A percentile compares a stretch with the other conserved stretches of the same genome.
Evolutionary conservation across 2,113 vertebrate species (phyloP).

Genomic region (Toxotes jaculatrix): DNA sequence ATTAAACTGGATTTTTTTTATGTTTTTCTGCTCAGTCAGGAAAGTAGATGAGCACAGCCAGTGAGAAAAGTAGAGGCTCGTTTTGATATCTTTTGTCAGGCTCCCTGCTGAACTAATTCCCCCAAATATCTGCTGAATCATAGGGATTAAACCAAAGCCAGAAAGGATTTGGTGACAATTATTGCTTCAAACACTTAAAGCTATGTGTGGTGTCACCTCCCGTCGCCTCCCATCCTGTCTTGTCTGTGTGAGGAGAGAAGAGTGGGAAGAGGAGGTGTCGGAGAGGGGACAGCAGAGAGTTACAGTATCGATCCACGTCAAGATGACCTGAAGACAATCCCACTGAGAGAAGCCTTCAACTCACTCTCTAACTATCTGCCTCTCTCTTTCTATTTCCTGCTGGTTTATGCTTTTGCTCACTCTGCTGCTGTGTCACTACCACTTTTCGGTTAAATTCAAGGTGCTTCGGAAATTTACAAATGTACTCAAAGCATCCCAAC

Average conservation of each 20-base stretch:
- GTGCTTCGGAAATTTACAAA: no score
- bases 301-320: constrained; percentile 57
- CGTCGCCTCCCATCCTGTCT: constrained; percentile 19
- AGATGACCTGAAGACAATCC: constrained; percentile 48
- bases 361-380: constrained; percentile 14
- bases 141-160: constrained; percentile 10
- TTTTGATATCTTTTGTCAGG: background rate
- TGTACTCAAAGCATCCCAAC: background rate
- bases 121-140: background rate
- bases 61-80: background rate
- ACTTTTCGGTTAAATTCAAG: background rate
- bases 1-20: background rate
- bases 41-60: background rate
- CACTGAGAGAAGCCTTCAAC: constrained; percentile 31
- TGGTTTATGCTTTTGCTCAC: background rate
- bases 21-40: background rate
- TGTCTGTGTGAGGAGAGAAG: constrained; percentile 8
- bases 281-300: constrained; percentile 34
- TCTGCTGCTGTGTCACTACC: background rate
- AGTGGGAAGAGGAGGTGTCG: constrained; percentile 33
- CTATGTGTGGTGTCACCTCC: constrained; percentile 20
- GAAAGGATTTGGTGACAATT: constrained; percentile 27
- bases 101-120: background rate
- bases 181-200: constrained; percentile 14
- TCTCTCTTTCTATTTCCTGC: constrained; percentile 2